These are phyloP conservation scores for Nemurella pictetii DNA, from an alignment of 2,888 invertebrate species.

Conservation along the genomic window DNA sequence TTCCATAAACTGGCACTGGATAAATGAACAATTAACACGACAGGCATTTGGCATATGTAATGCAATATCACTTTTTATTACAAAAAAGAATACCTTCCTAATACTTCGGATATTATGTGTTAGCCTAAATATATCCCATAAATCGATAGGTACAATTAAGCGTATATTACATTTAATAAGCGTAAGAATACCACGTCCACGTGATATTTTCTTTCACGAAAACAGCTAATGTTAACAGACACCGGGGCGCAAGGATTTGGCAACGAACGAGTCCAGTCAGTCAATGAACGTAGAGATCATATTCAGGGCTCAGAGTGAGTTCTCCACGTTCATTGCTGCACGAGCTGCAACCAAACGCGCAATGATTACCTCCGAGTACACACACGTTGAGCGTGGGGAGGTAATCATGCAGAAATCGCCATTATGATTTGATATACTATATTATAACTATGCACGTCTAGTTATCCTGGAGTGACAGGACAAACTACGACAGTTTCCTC, in stretches of 20 bases:
- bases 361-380: too few species aligned
- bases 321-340: slow-evolving; percentile 4
- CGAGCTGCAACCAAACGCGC: too few species aligned
- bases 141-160: not conserved
- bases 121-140: not conserved
- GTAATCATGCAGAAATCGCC: too few species aligned
- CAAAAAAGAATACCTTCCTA: not conserved
- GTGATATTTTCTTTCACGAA: not conserved
- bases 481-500: too few species aligned
- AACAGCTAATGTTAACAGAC: not conserved
- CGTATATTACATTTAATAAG: not conserved
- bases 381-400: too few species aligned
- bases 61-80: not conserved
- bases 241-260: not conserved
- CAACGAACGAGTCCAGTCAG: not conserved
- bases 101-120: not conserved
- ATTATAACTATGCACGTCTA: too few species aligned
- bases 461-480: too few species aligned
- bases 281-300: slow-evolving; percentile 2
- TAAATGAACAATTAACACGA: not conserved
- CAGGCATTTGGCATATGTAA: not conserved
- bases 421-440: too few species aligned
- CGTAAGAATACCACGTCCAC: not conserved
- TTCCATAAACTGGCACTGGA: not conserved
- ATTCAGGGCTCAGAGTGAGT: slow-evolving; percentile 17